Base-by-base conservation (phyloP, 1,140 invertebrate species). In the Papilio machaon region DNA sequence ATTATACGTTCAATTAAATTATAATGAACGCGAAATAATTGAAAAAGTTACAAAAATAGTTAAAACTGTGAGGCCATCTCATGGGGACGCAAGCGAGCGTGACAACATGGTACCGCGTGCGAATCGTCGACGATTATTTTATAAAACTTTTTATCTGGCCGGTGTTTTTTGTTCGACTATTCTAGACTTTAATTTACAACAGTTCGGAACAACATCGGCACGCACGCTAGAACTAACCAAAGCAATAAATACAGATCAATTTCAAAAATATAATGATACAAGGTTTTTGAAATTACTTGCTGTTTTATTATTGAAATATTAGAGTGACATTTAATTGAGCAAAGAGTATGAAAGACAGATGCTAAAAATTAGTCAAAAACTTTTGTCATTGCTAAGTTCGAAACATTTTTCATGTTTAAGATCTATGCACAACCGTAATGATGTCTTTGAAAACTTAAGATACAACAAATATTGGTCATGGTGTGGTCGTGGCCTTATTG, bases 21-120 rank as follows among this genome's bases (percentile, higher is more conserved):
- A 73, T 70, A 38, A 78, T 58, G 58, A 80, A 82, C 9, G 38
- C 19, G 47, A 76, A 84, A 78, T 80, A 82, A 35, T 43, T 15
- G 35, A 67, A 79, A 17, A 78, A 78, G 38, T 23, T 6, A 64
- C 58, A 17, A 64, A 67, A 79, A 67, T 79, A 79, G 77, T 79
- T 15, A 82, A 76, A 81, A 70, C 79, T 81, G 70, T 83, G 84
- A 83, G 84, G 84, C 82, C 84, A 82, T 82, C 80, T 85, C 82
- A 52, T 78, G 80, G 81, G 73, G 80, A 82, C 35, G 79, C 82
- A 85, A 30, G 80, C 80, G 78, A 83, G 77, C 82, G 82, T 83
- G 82, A 79, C 84, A 58, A 77, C 81, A 76, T 80, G 81, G 76
- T 82, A 79, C 58, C 74, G 80, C 80, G 80, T 80, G 82, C 83